Evolutionary conservation across 1,140 invertebrate genomes (phyloP).

Genomic region (Neoseiulus cucumeris): DNA sequence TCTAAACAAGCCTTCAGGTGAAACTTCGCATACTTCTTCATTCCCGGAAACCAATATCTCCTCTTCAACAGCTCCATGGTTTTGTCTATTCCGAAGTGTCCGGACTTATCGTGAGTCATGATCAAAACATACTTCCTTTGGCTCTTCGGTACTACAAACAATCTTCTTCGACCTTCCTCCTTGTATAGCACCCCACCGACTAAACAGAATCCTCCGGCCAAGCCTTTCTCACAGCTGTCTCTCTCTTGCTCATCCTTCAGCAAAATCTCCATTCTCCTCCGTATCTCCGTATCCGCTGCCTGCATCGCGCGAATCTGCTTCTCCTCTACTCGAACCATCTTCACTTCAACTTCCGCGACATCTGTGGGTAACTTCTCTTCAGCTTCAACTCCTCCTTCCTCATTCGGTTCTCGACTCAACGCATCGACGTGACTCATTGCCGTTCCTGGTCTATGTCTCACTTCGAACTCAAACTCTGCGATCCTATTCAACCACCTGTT

Average conservation of each 20-base stretch:
- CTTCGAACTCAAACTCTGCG: slow-evolving; percentile 14
- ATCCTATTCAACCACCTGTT: neutral
- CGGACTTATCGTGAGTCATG: neutral
- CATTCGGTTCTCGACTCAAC: neutral
- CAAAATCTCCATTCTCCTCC: too few relatives aligned
- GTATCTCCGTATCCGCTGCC: too few relatives aligned
- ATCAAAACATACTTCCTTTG: neutral
- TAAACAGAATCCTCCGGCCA: too few relatives aligned
- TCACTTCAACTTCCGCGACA: too few relatives aligned
- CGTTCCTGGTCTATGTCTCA: slow-evolving; percentile 13
- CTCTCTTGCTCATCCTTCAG: too few relatives aligned
- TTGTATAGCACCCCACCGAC: too few relatives aligned
- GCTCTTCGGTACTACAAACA: neutral
- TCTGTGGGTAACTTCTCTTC: neutral
- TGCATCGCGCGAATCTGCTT: too few relatives aligned
- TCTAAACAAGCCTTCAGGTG: neutral
- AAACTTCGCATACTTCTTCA: neutral
- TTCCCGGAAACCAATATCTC: slow-evolving; percentile 8
- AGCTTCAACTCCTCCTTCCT: neutral
- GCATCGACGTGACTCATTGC: slow-evolving; percentile 18
- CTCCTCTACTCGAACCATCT: too few relatives aligned
- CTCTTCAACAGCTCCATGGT: neutral
- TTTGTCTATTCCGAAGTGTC: slow-evolving; percentile 8
- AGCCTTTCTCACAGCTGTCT: too few relatives aligned
- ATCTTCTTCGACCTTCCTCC: too few relatives aligned